phyloP scores from a whole-genome alignment of 2,888 invertebrate species.

The Patella ulyssiponensis region DNA sequence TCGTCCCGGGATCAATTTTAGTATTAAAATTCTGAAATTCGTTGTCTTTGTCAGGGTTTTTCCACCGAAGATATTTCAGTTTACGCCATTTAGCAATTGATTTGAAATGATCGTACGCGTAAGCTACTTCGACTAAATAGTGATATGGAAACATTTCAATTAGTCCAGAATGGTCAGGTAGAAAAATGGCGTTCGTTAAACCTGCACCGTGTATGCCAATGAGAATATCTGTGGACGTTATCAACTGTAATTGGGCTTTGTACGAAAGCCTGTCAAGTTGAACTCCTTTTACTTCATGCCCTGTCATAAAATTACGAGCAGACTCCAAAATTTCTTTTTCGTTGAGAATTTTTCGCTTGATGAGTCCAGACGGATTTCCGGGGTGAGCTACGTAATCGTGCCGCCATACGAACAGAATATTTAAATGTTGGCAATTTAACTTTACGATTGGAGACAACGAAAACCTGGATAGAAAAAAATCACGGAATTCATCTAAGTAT shows the following conservation, averaged over 20 bases:
- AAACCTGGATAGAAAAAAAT: conserved; percentile 61
- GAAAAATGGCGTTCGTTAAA: conserved; percentile 65
- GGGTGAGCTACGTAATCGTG: conserved; percentile 70
- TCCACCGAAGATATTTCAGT: conserved; percentile 64
- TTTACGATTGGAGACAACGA: conserved; percentile 29
- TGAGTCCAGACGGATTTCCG: conserved; percentile 64
- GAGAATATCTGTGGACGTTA: conserved; percentile 64
- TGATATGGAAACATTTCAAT: conserved; percentile 65
- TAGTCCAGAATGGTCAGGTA: conserved; percentile 63
- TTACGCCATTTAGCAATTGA: conserved; percentile 67
- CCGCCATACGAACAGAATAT: conserved; percentile 66
- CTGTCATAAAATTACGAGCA: conserved; percentile 43
- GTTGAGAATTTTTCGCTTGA: conserved; percentile 67
- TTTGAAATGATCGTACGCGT: conserved; percentile 60
- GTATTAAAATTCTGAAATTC: conserved; percentile 50
- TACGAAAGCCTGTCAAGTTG: conserved; percentile 64
- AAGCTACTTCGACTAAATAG: conserved; percentile 20
- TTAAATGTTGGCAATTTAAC: conserved; percentile 56
- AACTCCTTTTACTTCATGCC: conserved; percentile 48
- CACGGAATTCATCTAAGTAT: conserved; percentile 62
- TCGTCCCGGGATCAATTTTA: conserved; percentile 49
- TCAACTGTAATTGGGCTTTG: conserved; percentile 57
- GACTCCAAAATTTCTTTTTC: conserved; percentile 63
- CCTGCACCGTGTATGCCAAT: conserved; percentile 72
- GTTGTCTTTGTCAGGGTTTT: conserved; percentile 57